Conservation (phyloP, 1,140 invertebrate species). For the Eupristina koningsbergeri region DNA sequence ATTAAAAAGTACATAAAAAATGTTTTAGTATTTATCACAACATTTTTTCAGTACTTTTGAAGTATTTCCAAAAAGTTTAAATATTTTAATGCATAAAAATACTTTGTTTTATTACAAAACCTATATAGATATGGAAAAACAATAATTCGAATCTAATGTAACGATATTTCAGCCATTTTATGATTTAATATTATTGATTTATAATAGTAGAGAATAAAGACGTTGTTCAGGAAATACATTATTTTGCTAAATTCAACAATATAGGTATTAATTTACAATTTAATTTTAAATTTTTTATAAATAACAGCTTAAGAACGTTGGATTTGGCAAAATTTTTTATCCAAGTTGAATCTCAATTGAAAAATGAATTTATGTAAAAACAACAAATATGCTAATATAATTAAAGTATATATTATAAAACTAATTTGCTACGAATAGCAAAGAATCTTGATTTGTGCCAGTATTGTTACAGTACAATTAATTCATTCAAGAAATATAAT, state of each 20-base stretch:
- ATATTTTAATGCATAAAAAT: slow-evolving; percentile 12
- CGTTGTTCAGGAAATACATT: neutral
- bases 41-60: neutral
- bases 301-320: neutral
- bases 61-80: slow-evolving; percentile 2
- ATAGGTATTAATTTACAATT: neutral
- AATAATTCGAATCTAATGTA: neutral
- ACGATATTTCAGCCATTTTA: neutral
- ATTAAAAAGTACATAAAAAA: slow-evolving; percentile 6
- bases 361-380: neutral
- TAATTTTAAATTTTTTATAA: neutral
- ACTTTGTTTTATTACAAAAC: neutral
- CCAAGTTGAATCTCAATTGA: neutral
- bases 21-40: neutral
- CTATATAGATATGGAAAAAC: slow-evolving; percentile 4
- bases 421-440: slow-evolving; percentile 14
- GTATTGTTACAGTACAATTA: slow-evolving; percentile 9
- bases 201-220: neutral
- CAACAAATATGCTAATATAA: neutral
- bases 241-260: slow-evolving; percentile 2
- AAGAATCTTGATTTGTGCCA: neutral
- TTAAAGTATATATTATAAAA: neutral
- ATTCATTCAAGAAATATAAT: slow-evolving; percentile 25
- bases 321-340: neutral
- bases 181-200: neutral